Evolutionary conservation across 2,797 vertebrate species (phyloP), one percentile per base, ranked within the genome.

Genomic region (Cyclopterus lumpus): DNA sequence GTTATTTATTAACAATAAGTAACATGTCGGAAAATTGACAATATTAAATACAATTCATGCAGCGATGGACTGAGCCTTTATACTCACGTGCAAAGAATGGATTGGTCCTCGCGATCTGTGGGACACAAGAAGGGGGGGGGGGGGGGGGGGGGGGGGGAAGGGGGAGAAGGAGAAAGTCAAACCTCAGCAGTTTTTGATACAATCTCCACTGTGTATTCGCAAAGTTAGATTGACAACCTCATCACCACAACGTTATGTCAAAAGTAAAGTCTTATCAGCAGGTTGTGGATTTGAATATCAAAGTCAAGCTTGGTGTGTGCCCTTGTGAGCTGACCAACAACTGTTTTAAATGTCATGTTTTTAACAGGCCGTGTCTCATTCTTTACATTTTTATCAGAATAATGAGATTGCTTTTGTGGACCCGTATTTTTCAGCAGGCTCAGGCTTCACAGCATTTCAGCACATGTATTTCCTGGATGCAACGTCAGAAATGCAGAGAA

Each of bases 31-130:
- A 28, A 26, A n/a, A 51, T 22, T 46, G 4, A 44, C 54, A 62
- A 68, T 8, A 18, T 26, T 18, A 44, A 34, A 14, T 28, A 16
- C 6, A 71, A 69, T 49, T 5, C 5, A 68, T 61, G 53, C 3
- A 62, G 59, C 20, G 15, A 22, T 38, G 30, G 34, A 67, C 40
- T 34, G 34, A 80, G 34, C 2, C 32, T 26, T 53, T 67, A 57
- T 73, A 98, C 98, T 99, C 93, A 99, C 97, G 98, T 99, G 98
- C 98, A 99, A 93, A 99, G 97, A 94, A 99, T 98, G n/a, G 97
- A 99, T 89, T 99, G 98, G 94, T 99, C 98, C 92, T 99, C 98
- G 93, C 98, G 97, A 94, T 98, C 97, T 99, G 93, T 75, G 73
- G 73, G 92, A 94, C 78, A 93, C 76, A 91, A 48, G 81, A 64